Evolutionary conservation across 1,140 invertebrate species (phyloP), one percentile per base, ranked within the genome.

Genomic region (Acromyrmex heyeri): DNA sequence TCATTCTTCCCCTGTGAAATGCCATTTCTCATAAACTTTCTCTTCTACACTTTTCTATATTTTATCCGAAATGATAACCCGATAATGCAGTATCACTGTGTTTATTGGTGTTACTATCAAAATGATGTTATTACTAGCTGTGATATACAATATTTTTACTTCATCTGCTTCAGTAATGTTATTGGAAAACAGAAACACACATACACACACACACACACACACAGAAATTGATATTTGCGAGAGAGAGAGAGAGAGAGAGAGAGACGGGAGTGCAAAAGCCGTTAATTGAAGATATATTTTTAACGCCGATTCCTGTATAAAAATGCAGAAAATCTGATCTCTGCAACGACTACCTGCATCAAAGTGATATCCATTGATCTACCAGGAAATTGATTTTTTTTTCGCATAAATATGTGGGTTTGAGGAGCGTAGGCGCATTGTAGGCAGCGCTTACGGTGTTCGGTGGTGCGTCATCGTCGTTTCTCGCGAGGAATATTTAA

Each of bases 401-500:
- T 65, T 81, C 73, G 53, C 34, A 34, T 78, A 85, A 85, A 77
- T 77, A 77, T 44, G 83, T 85, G 61, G 83, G 83, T 65, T 76
- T 61, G n/a, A 76, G 53, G 53, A 82, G 48, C 76, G 85, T 86
- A 50, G 85, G 85, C 85, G 62, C 27, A 53, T 18, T 73, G 77
- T 86, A 72, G 73, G 85, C 64, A 86, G 85, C 44, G 44, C 62
- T 53, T 53, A 67, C 85, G 44, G 67, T 82, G 85, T 82, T 83
- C 50, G 44, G 38, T 57, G 78, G 69, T 86, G 85, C 85, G 85
- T 86, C 85, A 86, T 82, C 85, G 76, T 86, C 65, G 50, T 86
- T 76, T 83, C 69, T 86, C 48, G 59, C 81, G 70, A 61, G 38
- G 81, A 76, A 85, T 76, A 85, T 85, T 85, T 62, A 85, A 85